Evolutionary conservation across 1,140 invertebrate genomes (phyloP).

Genomic region (Melanaphis sacchari): DNA sequence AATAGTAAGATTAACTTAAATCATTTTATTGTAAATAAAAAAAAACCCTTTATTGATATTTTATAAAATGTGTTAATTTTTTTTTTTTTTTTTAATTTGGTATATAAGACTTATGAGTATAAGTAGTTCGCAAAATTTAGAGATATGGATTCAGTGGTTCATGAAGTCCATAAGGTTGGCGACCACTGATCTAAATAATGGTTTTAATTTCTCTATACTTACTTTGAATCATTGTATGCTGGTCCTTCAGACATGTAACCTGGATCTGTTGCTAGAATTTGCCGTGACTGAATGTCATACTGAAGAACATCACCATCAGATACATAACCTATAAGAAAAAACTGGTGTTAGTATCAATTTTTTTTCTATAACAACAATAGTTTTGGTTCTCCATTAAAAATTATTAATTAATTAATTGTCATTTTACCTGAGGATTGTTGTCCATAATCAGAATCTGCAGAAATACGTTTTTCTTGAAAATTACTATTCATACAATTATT

Average conservation of each 20-base stretch:
- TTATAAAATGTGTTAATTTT: too few relatives aligned
- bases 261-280: constrained; percentile 47
- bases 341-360: constrained; percentile 9
- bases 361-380: constrained; percentile 16
- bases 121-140: too few relatives aligned
- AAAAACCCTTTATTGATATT: too few relatives aligned
- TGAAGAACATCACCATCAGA: constrained; percentile 77
- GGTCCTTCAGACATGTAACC: constrained; percentile 59
- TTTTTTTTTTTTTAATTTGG: too few relatives aligned
- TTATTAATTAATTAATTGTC: constrained; percentile 33
- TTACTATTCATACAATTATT: constrained; percentile 42
- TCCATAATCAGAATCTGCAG: constrained; percentile 47
- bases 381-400: background rate
- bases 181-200: background rate
- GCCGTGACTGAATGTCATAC: constrained; percentile 60
- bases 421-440: constrained; percentile 48
- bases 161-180: too few relatives aligned
- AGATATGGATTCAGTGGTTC: too few relatives aligned
- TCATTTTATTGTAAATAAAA: too few relatives aligned
- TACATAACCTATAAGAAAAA: constrained; percentile 70
- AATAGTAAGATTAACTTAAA: too few relatives aligned
- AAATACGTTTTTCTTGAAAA: constrained; percentile 57
- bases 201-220: background rate
- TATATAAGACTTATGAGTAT: too few relatives aligned
- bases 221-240: constrained; percentile 51